Base-by-base conservation (phyloP, 2,113 vertebrate species). In the Aspidoscelis tigris region DNA sequence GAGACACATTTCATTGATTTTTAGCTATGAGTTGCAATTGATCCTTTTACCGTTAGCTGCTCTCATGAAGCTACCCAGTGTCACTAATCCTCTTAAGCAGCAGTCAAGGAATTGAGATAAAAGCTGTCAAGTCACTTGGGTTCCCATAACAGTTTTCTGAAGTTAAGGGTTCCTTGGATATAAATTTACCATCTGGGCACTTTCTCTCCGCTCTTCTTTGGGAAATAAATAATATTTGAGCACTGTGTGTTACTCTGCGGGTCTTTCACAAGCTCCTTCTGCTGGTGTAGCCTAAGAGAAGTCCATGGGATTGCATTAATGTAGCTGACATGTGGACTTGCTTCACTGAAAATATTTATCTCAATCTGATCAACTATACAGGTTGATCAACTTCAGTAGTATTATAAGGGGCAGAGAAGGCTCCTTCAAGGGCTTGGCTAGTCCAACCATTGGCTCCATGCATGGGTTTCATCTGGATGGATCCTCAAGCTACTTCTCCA, bases 41-140 rank as follows among this genome's bases (percentile, higher is more conserved):
- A 86, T 95, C 91, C 89, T 89, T 86, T 90, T 93, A 74, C 93
- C 79, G 82, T 91, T 86, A 92, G 88, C 94, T 93, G 88, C 90
- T 89, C 91, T 93, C 68, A 0, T 85, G 91, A 89, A 94, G 89
- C 91, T 50, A 75, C 86, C 88, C 90, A 89, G 89, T 90, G 91
- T 91, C 86, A 80, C 89, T 96, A 95, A 96, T 96, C 93, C 95
- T 94, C 93, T 96, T 96, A 96, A 94, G 89, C 90, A 92, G 91
- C 94, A 93, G 94, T 89, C 89, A 91, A 94, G 92, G 91, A 89
- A 95, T 93, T 85, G 88, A 94, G 95, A 95, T 95, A 95, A 96
- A 95, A 96, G 91, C 93, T 90, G 83, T 53, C 87, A 92, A 94
- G 94, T 95, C 94, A 91, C 89, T 90, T 89, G 92, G 90, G 87